Evolutionary conservation across 2,888 invertebrate genomes (phyloP).

Genomic region (Idaea aversata): DNA sequence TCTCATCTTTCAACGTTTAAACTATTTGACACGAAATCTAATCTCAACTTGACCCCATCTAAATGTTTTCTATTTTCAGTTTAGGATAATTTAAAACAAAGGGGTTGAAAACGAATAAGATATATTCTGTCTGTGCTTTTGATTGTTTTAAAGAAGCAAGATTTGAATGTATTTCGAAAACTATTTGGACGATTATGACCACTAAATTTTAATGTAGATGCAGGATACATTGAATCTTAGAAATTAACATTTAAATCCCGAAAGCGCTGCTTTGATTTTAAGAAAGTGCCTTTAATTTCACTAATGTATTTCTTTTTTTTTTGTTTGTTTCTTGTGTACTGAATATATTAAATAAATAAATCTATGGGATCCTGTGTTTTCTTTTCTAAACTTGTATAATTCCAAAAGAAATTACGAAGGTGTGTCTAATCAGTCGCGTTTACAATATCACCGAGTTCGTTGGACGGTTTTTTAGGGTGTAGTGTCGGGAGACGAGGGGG

Average conservation of each 20-base stretch:
- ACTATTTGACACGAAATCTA: constrained; percentile 11
- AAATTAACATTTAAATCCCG: too few species aligned
- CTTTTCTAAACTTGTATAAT: constrained; percentile 30
- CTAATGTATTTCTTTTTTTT: too few species aligned
- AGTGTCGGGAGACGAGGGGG: constrained; percentile 38
- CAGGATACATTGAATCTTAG: too few species aligned
- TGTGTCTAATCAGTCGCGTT: constrained; percentile 55
- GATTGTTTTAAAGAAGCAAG: too few species aligned
- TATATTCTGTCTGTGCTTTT: too few species aligned
- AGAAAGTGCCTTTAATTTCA: too few species aligned
- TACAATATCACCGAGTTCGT: constrained; percentile 56
- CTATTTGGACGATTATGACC: too few species aligned
- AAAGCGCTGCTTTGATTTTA: too few species aligned
- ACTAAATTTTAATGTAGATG: too few species aligned
- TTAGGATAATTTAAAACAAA: neutral
- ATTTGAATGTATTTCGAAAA: too few species aligned
- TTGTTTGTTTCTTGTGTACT: too few species aligned
- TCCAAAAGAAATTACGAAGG: constrained; percentile 61
- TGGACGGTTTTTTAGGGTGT: constrained; percentile 60
- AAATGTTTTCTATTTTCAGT: neutral
- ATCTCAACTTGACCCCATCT: neutral
- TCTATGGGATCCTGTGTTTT: neutral
- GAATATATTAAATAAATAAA: too few species aligned
- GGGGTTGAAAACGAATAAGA: neutral
- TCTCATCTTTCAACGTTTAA: constrained; percentile 4